Evolutionary conservation across 2,888 invertebrate species (phyloP).

Genomic region (Vannuccia rotundouncinata): DNA sequence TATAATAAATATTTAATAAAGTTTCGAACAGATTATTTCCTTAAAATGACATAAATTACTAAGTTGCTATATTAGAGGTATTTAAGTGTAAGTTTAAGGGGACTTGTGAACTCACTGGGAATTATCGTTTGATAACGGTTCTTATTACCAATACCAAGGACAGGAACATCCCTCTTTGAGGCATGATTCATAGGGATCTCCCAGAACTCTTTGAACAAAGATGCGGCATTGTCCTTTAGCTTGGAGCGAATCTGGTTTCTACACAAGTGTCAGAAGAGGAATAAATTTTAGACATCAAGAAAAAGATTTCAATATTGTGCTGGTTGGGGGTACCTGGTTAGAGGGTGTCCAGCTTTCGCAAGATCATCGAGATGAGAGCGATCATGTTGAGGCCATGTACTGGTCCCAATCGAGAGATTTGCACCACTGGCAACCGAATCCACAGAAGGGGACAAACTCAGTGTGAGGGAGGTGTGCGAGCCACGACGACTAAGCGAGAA

Average conservation of each 20-base stretch:
- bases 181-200: conserved; percentile 84
- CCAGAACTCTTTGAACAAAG: conserved; percentile 44
- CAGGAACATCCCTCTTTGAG: conserved; percentile 71
- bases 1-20: too few species aligned
- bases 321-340: too few species aligned
- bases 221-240: neutral
- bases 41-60: too few species aligned
- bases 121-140: conserved; percentile 82
- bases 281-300: too few species aligned
- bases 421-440: neutral
- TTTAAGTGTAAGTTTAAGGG: too few species aligned
- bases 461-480: conserved; percentile 24
- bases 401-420: too few species aligned
- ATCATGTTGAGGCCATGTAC: too few species aligned
- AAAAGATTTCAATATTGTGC: too few species aligned
- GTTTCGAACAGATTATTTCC: too few species aligned
- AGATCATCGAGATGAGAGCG: too few species aligned
- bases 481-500: conserved; percentile 35
- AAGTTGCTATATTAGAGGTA: too few species aligned
- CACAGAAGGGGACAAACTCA: conserved; percentile 23
- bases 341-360: neutral
- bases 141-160: conserved; percentile 75
- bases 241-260: neutral
- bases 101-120: conserved; percentile 64
- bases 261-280: too few species aligned